A percentile compares a stretch with the other conserved stretches of the same genome.
These are phyloP conservation scores for Spodoptera exigua DNA, from an alignment of 2,888 invertebrate species.

Conservation along the genomic window DNA sequence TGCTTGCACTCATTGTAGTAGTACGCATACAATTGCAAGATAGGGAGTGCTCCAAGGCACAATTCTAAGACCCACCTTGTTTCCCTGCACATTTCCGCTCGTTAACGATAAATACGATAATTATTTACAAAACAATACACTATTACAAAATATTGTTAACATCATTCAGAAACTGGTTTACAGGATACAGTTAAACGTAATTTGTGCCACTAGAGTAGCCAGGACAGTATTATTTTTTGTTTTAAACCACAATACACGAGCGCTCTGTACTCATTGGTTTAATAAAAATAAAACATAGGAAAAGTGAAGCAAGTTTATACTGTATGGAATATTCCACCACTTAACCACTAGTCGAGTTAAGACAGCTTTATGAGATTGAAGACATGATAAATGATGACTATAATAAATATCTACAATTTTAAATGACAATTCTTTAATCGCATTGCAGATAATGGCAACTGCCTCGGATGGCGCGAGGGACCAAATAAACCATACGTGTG, in stretches of 20 bases:
- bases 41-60: slow-evolving; percentile 73
- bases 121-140: no score
- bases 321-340: slow-evolving; percentile 70
- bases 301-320: slow-evolving; percentile 60
- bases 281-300: slow-evolving; percentile 63
- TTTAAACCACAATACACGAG: slow-evolving; percentile 53
- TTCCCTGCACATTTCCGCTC: slow-evolving; percentile 80
- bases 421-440: slow-evolving; percentile 58
- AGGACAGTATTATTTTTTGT: slow-evolving; percentile 63
- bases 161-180: slow-evolving; percentile 76
- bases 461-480: slow-evolving; percentile 97
- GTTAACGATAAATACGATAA: slow-evolving; percentile 81
- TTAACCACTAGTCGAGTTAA: slow-evolving; percentile 49
- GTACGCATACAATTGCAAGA: slow-evolving; percentile 64
- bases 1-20: slow-evolving; percentile 58
- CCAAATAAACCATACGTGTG: slow-evolving; percentile 96
- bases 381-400: slow-evolving; percentile 64
- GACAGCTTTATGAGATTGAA: slow-evolving; percentile 65
- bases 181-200: slow-evolving; percentile 79
- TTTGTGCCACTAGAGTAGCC: slow-evolving; percentile 76
- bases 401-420: slow-evolving; percentile 54
- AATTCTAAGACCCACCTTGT: slow-evolving; percentile 72
- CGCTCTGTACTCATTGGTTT: slow-evolving; percentile 55
- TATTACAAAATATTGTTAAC: slow-evolving; percentile 81
- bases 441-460: slow-evolving; percentile 94